Evolutionary conservation across 2,888 invertebrate species (phyloP), one percentile per base, ranked within the genome.

Genomic region (Phragmatobia fuliginosa): DNA sequence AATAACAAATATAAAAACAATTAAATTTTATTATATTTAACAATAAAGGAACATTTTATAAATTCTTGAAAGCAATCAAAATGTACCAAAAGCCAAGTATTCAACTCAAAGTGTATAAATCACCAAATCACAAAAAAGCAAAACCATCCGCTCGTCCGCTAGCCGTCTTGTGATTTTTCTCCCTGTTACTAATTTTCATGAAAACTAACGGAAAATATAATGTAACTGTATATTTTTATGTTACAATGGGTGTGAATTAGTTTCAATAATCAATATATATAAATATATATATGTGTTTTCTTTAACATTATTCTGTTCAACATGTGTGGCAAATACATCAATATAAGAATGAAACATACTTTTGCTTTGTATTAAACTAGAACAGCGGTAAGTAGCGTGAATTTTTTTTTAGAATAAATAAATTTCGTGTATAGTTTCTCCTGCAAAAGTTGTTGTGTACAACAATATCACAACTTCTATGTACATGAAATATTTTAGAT

Each of bases 321-420:
- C 89, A 92, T 94, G 93, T 94, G 94, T 91, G 90, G 88, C 91
- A 91, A 90, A 91, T 87, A 88, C 87, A 90, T 90, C 85, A 94
- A 91, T 86, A 92, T 87, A 83, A 93, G 90, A 91, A 94, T 92
- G 92, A 93, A 93, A 92, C 93, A 93, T 90, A 93, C 91, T 91
- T 92, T 87, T 84, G 88, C 87, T 85, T 90, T 90, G 84, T 90
- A 91, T 82, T 89, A 87, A 89, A 87, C 85, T 89, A 86, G 86
- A 88, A 88, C 85, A 91, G 88, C 88, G 91, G 94, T 94, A 92
- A 92, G 94, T 91, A 72, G 75, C 79, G 71, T 84, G 75, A 75
- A 80, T 83, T 85, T 81, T 78, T 79, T 79, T 78, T 81, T 73
- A 69, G 72, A 85, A 82, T 80, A 79, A 77, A 78, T 76, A 75